Evolutionary conservation across 2,888 invertebrate genomes (phyloP).

Genomic region (Drosophila vallismaia): DNA sequence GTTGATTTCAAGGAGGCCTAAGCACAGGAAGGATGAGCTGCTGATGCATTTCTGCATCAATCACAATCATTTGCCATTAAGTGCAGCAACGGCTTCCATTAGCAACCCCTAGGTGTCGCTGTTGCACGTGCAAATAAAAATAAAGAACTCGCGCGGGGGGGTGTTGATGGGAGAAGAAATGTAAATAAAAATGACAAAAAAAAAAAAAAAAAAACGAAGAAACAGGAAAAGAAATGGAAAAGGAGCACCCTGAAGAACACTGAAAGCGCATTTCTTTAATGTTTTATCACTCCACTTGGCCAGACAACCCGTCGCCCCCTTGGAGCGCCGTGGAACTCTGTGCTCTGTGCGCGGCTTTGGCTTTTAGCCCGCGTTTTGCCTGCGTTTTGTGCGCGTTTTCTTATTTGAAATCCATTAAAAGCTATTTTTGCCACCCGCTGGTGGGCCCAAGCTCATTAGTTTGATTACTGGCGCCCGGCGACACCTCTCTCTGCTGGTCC

Average conservation of each 20-base stretch:
- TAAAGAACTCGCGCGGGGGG: background rate
- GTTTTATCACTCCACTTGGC: constrained; percentile 64
- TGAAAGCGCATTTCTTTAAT: constrained; percentile 59
- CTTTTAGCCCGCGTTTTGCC: background rate
- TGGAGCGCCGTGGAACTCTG: no score
- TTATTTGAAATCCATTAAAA: constrained; percentile 82
- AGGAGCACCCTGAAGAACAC: no score
- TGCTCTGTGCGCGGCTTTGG: no score
- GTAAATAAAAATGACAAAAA: background rate
- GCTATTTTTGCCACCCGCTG: constrained; percentile 77
- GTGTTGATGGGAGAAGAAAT: no score
- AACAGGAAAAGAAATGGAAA: no score
- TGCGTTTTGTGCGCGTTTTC: constrained; percentile 26
- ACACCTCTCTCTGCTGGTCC: background rate
- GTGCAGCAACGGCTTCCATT: constrained; percentile 64
- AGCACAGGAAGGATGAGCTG: background rate
- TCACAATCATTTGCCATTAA: constrained; percentile 78
- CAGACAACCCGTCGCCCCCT: no score
- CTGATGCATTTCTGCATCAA: constrained; percentile 68
- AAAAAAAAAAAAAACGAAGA: background rate
- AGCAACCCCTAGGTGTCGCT: constrained; percentile 66
- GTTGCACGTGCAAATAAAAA: constrained; percentile 11
- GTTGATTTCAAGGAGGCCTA: constrained; percentile 20
- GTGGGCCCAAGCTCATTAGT: constrained; percentile 63
- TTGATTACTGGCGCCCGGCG: constrained; percentile 69